Evolutionary conservation across 2,113 vertebrate genomes (phyloP).

Genomic region (Atlantisia rogersi): DNA sequence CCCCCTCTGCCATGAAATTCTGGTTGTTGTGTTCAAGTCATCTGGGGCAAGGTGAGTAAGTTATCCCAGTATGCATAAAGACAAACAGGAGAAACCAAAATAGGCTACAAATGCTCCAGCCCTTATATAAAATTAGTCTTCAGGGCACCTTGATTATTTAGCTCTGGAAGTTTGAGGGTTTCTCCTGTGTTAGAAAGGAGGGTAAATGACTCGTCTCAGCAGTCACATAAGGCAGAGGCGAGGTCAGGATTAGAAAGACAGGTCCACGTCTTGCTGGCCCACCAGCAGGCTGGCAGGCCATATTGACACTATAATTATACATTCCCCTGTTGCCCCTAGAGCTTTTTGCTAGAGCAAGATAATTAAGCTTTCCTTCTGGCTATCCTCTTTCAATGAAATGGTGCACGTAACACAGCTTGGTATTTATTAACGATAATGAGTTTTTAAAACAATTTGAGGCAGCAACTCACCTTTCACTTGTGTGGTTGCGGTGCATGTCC

Average conservation of each 20-base stretch:
- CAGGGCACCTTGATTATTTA: background rate
- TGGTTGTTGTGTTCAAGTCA: background rate
- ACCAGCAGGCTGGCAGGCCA: background rate
- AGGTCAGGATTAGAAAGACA: background rate
- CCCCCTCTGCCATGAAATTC: background rate
- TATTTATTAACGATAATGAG: constrained; percentile 53
- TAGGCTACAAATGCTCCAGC: background rate
- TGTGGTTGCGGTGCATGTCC: background rate
- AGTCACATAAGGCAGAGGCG: background rate
- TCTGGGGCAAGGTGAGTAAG: background rate
- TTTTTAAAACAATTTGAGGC: constrained; percentile 40
- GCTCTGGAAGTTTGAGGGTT: background rate
- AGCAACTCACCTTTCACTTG: constrained; percentile 46
- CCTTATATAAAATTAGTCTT: background rate
- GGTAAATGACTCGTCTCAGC: background rate
- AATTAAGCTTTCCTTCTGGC: constrained; percentile 46
- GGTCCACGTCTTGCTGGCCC: rapidly evolving
- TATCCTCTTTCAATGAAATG: constrained; percentile 9
- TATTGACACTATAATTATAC: background rate
- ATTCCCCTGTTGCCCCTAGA: background rate
- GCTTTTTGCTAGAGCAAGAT: background rate
- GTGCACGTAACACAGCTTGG: background rate
- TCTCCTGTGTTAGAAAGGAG: background rate
- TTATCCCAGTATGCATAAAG: background rate
- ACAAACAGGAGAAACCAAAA: background rate